A percentile compares a stretch with the other conserved stretches of the same genome.
Conservation (phyloP, 2,113 vertebrate species). For the Siniperca chuatsi region DNA sequence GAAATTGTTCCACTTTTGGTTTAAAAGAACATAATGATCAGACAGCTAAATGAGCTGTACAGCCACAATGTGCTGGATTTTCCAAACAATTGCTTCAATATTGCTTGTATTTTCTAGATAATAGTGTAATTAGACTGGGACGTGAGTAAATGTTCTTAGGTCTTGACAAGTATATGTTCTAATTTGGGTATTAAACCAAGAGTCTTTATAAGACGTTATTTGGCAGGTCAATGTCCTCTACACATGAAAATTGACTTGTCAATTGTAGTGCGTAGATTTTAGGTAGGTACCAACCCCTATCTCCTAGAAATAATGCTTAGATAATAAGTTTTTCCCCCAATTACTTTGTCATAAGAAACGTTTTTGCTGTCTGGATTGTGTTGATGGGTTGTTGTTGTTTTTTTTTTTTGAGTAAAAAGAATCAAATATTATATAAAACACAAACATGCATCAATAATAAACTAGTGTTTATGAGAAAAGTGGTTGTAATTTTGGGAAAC, state of each 20-base stretch:
- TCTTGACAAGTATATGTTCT: constrained; percentile 1
- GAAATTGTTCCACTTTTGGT: constrained; percentile 14
- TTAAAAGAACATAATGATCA: constrained; percentile 42
- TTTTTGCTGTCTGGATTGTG: neutral
- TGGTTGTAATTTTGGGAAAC: neutral
- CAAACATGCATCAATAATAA: neutral
- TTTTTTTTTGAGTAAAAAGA: neutral
- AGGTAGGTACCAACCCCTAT: neutral
- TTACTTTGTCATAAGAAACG: neutral
- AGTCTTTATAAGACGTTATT: neutral
- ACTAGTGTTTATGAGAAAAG: neutral
- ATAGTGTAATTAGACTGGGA: constrained; percentile 8
- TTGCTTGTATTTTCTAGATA: constrained; percentile 31
- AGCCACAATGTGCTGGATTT: neutral
- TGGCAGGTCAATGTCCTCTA: neutral
- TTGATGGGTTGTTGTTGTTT: neutral
- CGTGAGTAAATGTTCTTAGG: neutral
- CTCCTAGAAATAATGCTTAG: neutral
- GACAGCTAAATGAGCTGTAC: constrained; percentile 23
- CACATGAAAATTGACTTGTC: neutral
- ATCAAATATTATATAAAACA: neutral
- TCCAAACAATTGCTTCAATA: constrained; percentile 4
- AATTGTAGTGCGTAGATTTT: neutral
- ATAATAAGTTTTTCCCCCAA: neutral
- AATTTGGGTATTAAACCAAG: neutral